These are phyloP conservation scores for Pterostichus madidus DNA, from an alignment of 2,888 invertebrate species.

Conservation along the genomic window DNA sequence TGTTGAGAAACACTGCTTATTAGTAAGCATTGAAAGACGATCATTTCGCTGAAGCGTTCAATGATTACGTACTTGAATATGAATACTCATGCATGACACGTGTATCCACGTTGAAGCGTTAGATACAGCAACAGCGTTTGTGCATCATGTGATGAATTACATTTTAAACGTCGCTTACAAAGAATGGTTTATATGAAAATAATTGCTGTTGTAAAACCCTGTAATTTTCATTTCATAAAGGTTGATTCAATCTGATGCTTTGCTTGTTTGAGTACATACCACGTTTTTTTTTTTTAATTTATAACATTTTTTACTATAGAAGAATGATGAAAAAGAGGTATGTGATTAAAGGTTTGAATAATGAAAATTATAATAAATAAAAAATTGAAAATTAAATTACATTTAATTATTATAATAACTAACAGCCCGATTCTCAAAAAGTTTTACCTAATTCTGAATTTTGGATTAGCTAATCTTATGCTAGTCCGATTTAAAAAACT, in stretches of 20 bases:
- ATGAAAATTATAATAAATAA: too few species aligned
- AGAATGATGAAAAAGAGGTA: too few species aligned
- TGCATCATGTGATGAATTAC: constrained; percentile 42
- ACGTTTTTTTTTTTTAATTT: too few species aligned
- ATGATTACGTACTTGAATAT: constrained; percentile 53
- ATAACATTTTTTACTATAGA: background rate
- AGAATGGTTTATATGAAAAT: constrained; percentile 45
- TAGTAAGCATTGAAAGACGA: constrained; percentile 2
- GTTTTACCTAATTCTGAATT: too few species aligned
- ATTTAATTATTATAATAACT: too few species aligned
- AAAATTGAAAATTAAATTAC: too few species aligned
- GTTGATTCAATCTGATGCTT: background rate
- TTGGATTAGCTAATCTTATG: too few species aligned
- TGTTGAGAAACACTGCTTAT: background rate
- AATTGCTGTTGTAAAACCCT: constrained; percentile 23
- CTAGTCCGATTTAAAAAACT: too few species aligned
- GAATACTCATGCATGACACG: constrained; percentile 53
- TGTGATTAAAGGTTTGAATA: too few species aligned
- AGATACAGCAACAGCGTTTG: constrained; percentile 3
- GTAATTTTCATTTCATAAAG: constrained; percentile 33
- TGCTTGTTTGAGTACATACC: too few species aligned
- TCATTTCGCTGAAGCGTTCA: constrained; percentile 45
- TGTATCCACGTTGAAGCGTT: constrained; percentile 5
- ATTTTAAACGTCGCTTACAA: constrained; percentile 52
- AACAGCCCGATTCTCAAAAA: too few species aligned